Conservation (phyloP, 2,113 vertebrate species). For the Talpa occidentalis region DNA sequence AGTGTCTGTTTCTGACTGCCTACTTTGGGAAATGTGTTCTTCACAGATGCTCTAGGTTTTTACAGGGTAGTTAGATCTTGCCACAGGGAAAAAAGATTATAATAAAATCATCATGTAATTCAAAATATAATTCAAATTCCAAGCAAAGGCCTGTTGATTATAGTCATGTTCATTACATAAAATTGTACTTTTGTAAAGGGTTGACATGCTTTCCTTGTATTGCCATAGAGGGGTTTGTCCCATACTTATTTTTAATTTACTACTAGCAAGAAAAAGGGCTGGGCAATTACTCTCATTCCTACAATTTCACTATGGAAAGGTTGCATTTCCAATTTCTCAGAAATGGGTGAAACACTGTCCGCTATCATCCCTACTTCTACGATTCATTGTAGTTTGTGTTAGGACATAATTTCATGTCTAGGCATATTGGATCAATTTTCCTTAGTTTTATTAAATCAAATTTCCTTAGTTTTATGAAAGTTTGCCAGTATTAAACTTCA, state of each 20-base stretch:
- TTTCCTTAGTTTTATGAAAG: constrained; percentile 27
- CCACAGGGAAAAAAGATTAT: background rate
- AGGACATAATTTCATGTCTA: background rate
- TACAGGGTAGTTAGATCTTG: background rate
- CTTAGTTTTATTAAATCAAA: constrained; percentile 33
- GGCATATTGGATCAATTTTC: background rate
- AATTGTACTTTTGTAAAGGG: background rate
- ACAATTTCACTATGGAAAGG: background rate
- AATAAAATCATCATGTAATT: background rate
- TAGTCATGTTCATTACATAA: no score
- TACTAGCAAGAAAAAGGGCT: background rate
- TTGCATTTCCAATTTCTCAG: background rate
- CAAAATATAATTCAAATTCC: background rate
- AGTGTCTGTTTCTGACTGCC: background rate
- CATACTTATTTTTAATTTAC: background rate
- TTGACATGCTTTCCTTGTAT: background rate
- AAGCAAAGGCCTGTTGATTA: background rate
- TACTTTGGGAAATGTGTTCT: background rate
- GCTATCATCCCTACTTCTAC: fast-evolving
- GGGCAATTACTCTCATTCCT: background rate
- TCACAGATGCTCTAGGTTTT: background rate
- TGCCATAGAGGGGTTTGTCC: background rate
- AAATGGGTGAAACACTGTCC: background rate
- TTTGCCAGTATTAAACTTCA: background rate
- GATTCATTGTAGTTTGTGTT: background rate